phyloP scores from a whole-genome alignment of 2,797 vertebrate genomes.

The Poliocrania exsul region DNA sequence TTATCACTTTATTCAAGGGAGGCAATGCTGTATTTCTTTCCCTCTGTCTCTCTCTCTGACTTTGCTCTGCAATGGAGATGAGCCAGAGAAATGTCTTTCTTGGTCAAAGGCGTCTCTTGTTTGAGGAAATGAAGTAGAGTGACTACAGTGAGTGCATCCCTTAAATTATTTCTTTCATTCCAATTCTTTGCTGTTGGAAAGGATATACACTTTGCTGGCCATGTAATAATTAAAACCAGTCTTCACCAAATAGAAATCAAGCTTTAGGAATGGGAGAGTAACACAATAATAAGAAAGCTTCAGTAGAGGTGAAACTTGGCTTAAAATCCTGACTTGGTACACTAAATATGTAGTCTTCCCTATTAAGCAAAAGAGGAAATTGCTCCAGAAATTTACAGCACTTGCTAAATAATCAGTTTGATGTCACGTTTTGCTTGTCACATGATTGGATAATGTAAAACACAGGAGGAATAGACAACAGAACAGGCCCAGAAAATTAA shows the following conservation, averaged over 20 bases:
- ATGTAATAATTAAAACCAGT: neutral
- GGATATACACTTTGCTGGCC: neutral
- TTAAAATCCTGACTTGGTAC: neutral
- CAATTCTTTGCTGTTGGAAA: slow-evolving; percentile 22
- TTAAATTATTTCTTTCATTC: slow-evolving; percentile 45
- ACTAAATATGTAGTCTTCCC: neutral
- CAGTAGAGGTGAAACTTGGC: neutral
- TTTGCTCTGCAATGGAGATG: neutral
- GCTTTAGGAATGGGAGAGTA: neutral
- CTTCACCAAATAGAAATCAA: neutral
- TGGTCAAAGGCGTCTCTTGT: slow-evolving; percentile 41
- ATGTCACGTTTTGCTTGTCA: neutral
- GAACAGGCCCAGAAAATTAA: neutral
- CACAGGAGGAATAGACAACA: neutral
- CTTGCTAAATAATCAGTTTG: neutral
- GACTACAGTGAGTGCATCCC: slow-evolving; percentile 12
- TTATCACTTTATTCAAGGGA: neutral
- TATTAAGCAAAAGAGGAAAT: neutral
- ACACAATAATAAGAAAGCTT: neutral
- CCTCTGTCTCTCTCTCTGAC: neutral
- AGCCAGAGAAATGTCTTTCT: slow-evolving; percentile 44
- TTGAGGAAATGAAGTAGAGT: slow-evolving; percentile 16
- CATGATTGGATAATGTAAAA: neutral
- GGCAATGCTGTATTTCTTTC: neutral
- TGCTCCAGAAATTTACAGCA: neutral